Conservation (phyloP, 2,113 vertebrate genomes). For the Engystomops pustulosus region DNA sequence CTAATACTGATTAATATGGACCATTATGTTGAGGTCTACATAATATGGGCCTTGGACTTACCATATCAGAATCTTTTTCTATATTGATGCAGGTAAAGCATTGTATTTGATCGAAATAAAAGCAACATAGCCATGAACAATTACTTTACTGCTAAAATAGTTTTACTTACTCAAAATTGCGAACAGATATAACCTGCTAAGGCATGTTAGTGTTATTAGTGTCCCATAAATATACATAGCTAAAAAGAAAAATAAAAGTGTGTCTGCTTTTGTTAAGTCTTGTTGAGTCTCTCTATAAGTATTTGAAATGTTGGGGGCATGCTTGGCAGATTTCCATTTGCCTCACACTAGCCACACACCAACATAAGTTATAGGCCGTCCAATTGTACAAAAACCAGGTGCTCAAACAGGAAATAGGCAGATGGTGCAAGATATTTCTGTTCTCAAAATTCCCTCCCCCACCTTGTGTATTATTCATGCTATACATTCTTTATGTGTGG, state of each 20-base stretch:
- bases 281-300: constrained; percentile 23
- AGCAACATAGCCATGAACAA: not conserved
- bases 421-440: constrained; percentile 50
- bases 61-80: no score
- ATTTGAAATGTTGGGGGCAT: constrained; percentile 25
- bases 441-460: constrained; percentile 48
- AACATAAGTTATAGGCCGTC: constrained; percentile 35
- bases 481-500: constrained; percentile 46
- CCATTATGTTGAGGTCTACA: no score
- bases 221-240: not conserved
- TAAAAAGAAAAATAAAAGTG: constrained; percentile 1
- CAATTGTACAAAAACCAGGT: constrained; percentile 50
- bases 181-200: not conserved
- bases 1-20: no score
- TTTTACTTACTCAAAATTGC: constrained; percentile 17
- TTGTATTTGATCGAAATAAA: not conserved
- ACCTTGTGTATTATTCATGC: constrained; percentile 47
- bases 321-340: constrained; percentile 36
- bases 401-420: constrained; percentile 49
- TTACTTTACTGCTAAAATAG: constrained; percentile 17
- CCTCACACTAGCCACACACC: constrained; percentile 48
- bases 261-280: constrained; percentile 34
- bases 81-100: no score
- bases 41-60: no score
- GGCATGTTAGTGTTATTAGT: constrained; percentile 7